These are phyloP conservation scores for Chaenocephalus aceratus DNA, from an alignment of 2,113 vertebrate species.

Conservation along the genomic window DNA sequence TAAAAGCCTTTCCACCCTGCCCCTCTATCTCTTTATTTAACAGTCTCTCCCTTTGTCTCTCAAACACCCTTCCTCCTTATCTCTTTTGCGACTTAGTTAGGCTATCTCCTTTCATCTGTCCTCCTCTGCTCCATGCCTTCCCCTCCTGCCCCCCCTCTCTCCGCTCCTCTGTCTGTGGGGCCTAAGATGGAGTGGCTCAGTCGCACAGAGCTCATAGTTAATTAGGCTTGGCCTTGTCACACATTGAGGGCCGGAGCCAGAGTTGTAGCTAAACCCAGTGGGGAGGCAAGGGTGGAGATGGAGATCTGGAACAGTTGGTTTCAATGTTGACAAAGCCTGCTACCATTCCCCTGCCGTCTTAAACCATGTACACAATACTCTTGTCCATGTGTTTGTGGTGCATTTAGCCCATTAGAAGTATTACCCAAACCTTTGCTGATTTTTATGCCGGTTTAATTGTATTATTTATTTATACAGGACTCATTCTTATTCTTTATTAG, in stretches of 20 bases:
- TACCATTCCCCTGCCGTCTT: slow-evolving; percentile 31
- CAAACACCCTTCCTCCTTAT: slow-evolving; percentile 49
- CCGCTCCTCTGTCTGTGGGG: slow-evolving; percentile 55
- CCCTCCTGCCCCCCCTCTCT: slow-evolving; percentile 13
- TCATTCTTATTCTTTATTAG: no score
- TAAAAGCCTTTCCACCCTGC: slow-evolving; percentile 55
- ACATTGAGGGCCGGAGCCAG: slow-evolving; percentile 64
- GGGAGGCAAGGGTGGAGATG: slow-evolving; percentile 68
- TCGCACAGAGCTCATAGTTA: slow-evolving; percentile 75
- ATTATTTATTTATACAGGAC: not conserved
- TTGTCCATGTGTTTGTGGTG: slow-evolving; percentile 4
- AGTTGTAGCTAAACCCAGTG: slow-evolving; percentile 68
- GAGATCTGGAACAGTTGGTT: slow-evolving; percentile 67
- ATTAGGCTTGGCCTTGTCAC: slow-evolving; percentile 81
- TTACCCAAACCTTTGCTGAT: slow-evolving; percentile 11
- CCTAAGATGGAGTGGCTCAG: slow-evolving; percentile 70
- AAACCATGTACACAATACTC: slow-evolving; percentile 10
- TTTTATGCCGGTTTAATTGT: not conserved
- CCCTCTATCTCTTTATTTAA: not conserved
- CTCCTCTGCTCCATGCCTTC: slow-evolving; percentile 49
- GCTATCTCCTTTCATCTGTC: slow-evolving; percentile 68
- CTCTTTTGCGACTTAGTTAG: slow-evolving; percentile 58
- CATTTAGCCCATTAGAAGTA: slow-evolving; percentile 12
- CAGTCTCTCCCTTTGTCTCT: slow-evolving; percentile 28
- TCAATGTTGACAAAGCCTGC: slow-evolving; percentile 45